Evolutionary conservation across 2,797 vertebrate genomes (phyloP).

Genomic region (Tinamus major): DNA sequence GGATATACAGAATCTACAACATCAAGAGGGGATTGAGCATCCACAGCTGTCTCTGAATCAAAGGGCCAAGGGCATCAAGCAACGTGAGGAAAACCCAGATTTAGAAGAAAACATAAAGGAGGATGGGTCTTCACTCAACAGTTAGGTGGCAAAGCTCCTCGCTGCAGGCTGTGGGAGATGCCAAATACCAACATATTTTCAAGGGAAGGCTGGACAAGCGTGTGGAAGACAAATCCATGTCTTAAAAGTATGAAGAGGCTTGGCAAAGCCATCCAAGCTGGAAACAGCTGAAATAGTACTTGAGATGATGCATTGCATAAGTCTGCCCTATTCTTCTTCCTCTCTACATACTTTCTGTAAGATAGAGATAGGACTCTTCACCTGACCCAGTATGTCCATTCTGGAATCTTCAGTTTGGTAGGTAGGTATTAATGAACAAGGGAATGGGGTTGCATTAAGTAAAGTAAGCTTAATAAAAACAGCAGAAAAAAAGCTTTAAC

Average conservation of each 20-base stretch:
- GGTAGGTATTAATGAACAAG: not conserved
- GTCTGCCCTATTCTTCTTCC: not conserved
- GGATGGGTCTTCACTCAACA: not conserved
- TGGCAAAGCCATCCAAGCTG: not conserved
- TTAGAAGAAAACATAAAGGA: not conserved
- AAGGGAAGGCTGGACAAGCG: not conserved
- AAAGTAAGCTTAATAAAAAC: not conserved
- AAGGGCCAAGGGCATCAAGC: not conserved
- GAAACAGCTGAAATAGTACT: not conserved
- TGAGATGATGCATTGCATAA: not conserved
- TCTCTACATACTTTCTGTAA: not conserved
- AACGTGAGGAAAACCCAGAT: not conserved
- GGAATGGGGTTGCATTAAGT: not conserved
- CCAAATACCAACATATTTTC: not conserved
- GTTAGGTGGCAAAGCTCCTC: not conserved
- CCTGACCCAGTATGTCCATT: not conserved
- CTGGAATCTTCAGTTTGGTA: not conserved
- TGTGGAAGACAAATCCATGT: not conserved
- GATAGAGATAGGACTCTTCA: not conserved
- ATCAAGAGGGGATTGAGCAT: not conserved
- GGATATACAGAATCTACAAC: not conserved
- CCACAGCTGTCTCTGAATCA: not conserved
- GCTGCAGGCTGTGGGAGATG: not conserved
- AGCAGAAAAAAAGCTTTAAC: not conserved
- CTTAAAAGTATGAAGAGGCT: not conserved